These are phyloP conservation scores for Gallinago nigripennis DNA, from an alignment of 2,797 vertebrate genomes.

Conservation along the genomic window DNA sequence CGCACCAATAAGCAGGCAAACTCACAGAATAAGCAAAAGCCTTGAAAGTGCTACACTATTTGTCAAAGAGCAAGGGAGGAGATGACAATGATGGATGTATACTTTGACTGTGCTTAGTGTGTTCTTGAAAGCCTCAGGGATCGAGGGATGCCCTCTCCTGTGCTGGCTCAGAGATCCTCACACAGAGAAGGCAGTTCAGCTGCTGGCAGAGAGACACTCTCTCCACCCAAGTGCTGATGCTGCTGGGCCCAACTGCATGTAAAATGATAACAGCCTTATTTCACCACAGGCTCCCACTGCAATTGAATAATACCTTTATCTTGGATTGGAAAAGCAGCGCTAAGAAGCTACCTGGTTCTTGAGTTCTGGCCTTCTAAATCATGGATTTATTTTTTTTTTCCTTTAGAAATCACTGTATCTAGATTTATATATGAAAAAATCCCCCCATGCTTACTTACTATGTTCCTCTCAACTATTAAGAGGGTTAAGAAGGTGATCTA, in stretches of 20 bases:
- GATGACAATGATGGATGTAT: neutral
- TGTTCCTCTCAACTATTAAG: neutral
- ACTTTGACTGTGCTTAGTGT: neutral
- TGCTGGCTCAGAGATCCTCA: neutral
- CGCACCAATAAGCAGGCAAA: neutral
- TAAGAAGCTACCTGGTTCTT: neutral
- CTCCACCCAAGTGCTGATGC: neutral
- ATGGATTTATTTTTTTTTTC: neutral
- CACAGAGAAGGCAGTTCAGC: neutral
- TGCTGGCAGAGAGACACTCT: neutral
- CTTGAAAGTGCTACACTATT: neutral
- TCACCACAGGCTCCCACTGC: neutral
- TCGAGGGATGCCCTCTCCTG: neutral
- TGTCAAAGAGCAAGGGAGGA: neutral
- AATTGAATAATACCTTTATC: neutral
- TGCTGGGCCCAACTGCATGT: neutral
- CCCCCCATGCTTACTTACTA: neutral
- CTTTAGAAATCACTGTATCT: neutral
- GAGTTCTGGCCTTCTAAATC: neutral
- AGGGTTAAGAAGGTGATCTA: neutral
- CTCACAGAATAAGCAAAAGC: neutral
- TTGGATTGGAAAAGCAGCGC: neutral
- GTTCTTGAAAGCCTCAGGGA: neutral
- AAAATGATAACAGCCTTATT: neutral
- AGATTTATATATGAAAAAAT: neutral